phyloP scores from a whole-genome alignment of 1,140 invertebrate genomes.

The Xylocopa sonorina region DNA sequence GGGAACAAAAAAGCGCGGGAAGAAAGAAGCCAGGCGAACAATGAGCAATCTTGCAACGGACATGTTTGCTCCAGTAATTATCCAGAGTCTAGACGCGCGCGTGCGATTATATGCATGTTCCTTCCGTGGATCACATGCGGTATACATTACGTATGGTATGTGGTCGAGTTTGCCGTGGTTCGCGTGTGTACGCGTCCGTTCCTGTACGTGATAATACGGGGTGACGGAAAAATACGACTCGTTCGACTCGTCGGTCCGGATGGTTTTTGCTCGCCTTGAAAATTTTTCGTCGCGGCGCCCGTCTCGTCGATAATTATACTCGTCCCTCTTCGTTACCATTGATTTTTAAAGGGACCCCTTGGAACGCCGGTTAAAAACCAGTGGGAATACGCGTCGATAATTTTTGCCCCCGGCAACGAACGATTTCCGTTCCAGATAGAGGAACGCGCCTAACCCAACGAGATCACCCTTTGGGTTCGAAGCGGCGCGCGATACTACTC shows the following conservation, averaged over 20 bases:
- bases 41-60: conserved; percentile 59
- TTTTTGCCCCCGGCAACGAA: too few species aligned
- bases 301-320: not conserved
- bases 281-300: conserved; percentile 8
- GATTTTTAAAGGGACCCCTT: not conserved
- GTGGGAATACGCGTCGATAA: too few species aligned
- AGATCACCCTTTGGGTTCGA: conserved; percentile 2
- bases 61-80: conserved; percentile 55
- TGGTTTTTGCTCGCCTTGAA: not conserved
- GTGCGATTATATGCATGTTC: conserved; percentile 35
- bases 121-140: conserved; percentile 49
- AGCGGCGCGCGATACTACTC: not conserved
- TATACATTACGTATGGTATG: conserved; percentile 53
- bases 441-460: not conserved
- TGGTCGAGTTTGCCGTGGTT: conserved; percentile 29
- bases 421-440: not conserved
- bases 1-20: not conserved
- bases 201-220: conserved; percentile 22
- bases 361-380: too few species aligned
- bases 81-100: conserved; percentile 46
- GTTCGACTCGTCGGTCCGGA: conserved; percentile 8
- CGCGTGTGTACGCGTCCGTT: not conserved
- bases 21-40: conserved; percentile 38
- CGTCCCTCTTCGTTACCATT: not conserved
- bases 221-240: conserved; percentile 14